Conservation (phyloP, 2,797 vertebrate genomes). For the Pseudochaenichthys georgianus region DNA sequence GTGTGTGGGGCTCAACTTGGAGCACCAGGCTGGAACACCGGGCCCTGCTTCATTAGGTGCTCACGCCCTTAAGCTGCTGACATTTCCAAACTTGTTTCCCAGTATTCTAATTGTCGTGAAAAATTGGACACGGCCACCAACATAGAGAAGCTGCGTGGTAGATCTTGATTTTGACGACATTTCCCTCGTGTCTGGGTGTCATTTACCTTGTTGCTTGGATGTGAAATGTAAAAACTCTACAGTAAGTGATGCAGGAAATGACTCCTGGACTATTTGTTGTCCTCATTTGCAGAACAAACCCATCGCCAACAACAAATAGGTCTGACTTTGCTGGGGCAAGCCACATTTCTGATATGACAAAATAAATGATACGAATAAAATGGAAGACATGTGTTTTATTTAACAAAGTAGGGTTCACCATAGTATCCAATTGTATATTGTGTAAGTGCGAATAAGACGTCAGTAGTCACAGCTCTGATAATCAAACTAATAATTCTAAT, state of each 20-base stretch:
- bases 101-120: constrained; percentile 80
- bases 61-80: constrained; percentile 81
- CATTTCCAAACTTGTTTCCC: constrained; percentile 83
- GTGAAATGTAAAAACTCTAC: constrained; percentile 6
- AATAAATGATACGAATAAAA: background rate
- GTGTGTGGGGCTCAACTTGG: constrained; percentile 65
- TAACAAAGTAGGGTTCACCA: constrained; percentile 3
- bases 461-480: background rate
- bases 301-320: background rate
- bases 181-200: constrained; percentile 33
- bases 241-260: constrained; percentile 8
- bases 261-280: background rate
- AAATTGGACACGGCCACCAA: constrained; percentile 69
- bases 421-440: background rate
- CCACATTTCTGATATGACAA: background rate
- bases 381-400: background rate
- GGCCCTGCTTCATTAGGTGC: constrained; percentile 83
- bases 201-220: constrained; percentile 9
- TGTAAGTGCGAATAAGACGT: background rate
- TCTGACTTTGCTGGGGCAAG: background rate
- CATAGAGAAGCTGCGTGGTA: constrained; percentile 37
- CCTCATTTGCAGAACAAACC: background rate
- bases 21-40: constrained; percentile 74
- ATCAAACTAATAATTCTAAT: constrained; percentile 1
- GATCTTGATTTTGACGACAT: constrained; percentile 59